Conservation (phyloP, 2,797 vertebrate genomes). For the Malacoctenus gilli region DNA sequence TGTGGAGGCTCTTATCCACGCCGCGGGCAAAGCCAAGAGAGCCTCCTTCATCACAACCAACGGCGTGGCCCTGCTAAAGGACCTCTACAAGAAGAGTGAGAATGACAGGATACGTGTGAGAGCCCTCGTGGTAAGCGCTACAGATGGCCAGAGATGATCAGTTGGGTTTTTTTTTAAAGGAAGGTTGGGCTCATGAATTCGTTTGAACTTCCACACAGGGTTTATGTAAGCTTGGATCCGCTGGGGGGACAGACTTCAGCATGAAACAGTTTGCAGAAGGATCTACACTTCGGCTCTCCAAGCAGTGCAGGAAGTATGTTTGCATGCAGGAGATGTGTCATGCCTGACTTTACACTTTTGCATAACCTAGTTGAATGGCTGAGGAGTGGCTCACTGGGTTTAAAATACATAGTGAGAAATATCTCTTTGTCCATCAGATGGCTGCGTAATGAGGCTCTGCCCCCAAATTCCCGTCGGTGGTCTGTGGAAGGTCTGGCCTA, state of each 20-base stretch:
- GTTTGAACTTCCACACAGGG: constrained; percentile 80
- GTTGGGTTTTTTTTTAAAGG: constrained; percentile 9
- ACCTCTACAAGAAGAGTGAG: constrained; percentile 95
- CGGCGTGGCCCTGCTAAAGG: constrained; percentile 92
- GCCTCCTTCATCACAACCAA: constrained; percentile 97
- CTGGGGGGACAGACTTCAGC: constrained; percentile 97
- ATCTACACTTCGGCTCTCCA: constrained; percentile 94
- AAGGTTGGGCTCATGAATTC: constrained; percentile 11
- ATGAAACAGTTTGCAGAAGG: constrained; percentile 99
- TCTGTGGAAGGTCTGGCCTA: constrained; percentile 97
- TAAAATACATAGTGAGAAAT: constrained; percentile 14
- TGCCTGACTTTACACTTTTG: background rate
- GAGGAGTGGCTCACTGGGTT: constrained; percentile 5
- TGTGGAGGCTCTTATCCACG: constrained; percentile 94
- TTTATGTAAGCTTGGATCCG: constrained; percentile 94
- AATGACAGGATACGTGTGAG: constrained; percentile 95
- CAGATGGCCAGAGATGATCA: constrained; percentile 7
- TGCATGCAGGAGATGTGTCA: constrained; percentile 12
- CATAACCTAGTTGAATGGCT: background rate
- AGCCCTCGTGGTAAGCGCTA: constrained; percentile 90
- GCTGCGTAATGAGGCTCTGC: constrained; percentile 91
- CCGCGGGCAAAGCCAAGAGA: constrained; percentile 94
- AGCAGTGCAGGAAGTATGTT: constrained; percentile 96
- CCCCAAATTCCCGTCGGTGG: constrained; percentile 89
- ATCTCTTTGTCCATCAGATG: constrained; percentile 80